Evolutionary conservation across 2,113 vertebrate genomes (phyloP).

Genomic region (Ranitomeya imitator): DNA sequence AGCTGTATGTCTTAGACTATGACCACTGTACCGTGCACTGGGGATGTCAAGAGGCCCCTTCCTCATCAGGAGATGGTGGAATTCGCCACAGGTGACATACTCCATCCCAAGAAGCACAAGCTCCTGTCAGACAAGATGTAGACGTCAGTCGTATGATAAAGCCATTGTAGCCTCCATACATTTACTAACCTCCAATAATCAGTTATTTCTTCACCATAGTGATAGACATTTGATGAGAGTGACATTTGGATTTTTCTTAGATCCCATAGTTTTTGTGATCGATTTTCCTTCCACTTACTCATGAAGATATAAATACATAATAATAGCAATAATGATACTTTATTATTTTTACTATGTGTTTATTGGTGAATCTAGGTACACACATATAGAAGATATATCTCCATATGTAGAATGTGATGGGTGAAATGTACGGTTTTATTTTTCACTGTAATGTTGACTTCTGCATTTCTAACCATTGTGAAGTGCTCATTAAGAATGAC

Average conservation of each 20-base stretch:
- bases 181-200: background rate
- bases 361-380: background rate
- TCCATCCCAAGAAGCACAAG: background rate
- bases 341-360: background rate
- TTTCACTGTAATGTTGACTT: background rate
- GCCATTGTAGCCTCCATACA: background rate
- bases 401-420: background rate
- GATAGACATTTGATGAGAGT: background rate
- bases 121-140: background rate
- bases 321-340: too few relatives aligned
- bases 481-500: background rate
- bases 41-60: too few relatives aligned
- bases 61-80: too few relatives aligned
- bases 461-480: background rate
- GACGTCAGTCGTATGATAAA: background rate
- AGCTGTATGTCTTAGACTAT: too few relatives aligned
- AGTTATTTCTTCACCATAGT: background rate
- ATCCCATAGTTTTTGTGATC: too few relatives aligned
- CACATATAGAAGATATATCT: background rate
- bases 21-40: too few relatives aligned
- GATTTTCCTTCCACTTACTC: background rate
- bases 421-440: too few relatives aligned
- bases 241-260: too few relatives aligned
- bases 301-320: too few relatives aligned
- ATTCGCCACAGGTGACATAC: background rate